These are phyloP conservation scores for Paelopatides confundens DNA, from an alignment of 53 echinoderm and acorn worm genomes.

Conservation along the genomic window DNA sequence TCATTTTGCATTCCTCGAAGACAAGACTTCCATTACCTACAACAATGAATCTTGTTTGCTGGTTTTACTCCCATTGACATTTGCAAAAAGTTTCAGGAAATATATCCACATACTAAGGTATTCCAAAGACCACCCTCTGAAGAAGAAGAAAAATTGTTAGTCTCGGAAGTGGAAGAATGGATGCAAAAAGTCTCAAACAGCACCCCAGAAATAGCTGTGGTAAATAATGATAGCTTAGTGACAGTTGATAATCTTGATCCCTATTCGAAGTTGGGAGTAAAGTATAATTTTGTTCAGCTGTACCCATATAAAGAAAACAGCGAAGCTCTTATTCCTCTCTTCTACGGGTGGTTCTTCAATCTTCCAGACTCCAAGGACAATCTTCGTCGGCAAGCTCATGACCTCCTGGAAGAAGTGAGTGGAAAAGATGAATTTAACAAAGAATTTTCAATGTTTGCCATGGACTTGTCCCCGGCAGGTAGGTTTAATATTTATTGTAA, in stretches of 20 bases:
- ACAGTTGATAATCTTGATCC: neutral
- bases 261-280: neutral
- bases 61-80: neutral
- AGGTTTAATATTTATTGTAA: neutral
- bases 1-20: neutral
- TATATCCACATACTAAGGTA: neutral
- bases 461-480: slow-evolving; percentile 47
- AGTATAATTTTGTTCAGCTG: neutral
- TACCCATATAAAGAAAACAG: neutral
- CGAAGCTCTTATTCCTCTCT: slow-evolving; percentile 58
- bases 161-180: neutral
- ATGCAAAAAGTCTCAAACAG: neutral
- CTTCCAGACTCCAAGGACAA: slow-evolving; percentile 48
- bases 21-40: neutral
- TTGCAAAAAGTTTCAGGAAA: neutral
- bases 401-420: slow-evolving; percentile 46
- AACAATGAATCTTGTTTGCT: neutral
- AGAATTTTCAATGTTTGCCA: slow-evolving; percentile 68
- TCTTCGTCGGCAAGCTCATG: slow-evolving; percentile 43
- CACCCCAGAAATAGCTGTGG: neutral
- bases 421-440: slow-evolving; percentile 61
- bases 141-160: neutral
- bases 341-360: slow-evolving; percentile 89
- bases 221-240: neutral
- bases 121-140: neutral